phyloP scores from a whole-genome alignment of 2,888 invertebrate species.

The Andricus curvator region DNA sequence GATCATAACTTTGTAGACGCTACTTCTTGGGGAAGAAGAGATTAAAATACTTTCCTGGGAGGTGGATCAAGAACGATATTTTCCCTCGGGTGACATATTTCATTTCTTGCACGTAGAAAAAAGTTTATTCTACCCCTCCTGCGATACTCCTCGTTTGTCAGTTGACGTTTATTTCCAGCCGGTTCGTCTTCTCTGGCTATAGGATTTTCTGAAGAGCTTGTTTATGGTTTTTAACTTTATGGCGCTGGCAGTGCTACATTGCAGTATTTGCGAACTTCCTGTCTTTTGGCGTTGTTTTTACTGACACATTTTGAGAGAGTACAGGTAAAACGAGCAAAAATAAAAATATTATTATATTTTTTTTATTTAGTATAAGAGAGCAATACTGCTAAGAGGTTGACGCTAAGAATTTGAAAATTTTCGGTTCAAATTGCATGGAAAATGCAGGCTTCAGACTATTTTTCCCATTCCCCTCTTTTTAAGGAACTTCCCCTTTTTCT shows the following conservation, averaged over 20 bases:
- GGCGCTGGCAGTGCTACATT: not conserved
- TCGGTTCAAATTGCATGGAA: too few relatives aligned
- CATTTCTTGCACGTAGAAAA: constrained; percentile 40
- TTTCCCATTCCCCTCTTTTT: too few relatives aligned
- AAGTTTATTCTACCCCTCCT: constrained; percentile 5
- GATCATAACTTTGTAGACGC: not conserved
- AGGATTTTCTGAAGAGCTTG: constrained; percentile 30
- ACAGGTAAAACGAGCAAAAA: not conserved
- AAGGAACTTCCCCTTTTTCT: too few relatives aligned
- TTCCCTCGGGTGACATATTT: constrained; percentile 42
- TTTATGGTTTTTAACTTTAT: constrained; percentile 27
- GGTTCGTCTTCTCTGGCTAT: constrained; percentile 30
- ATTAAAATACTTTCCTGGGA: constrained; percentile 10
- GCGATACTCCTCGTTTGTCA: constrained; percentile 28
- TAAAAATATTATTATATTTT: not conserved
- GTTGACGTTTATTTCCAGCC: constrained; percentile 48
- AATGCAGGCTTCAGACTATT: too few relatives aligned
- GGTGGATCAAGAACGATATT: constrained; percentile 20
- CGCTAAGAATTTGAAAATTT: too few relatives aligned
- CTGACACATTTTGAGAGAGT: not conserved
- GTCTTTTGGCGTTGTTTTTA: constrained; percentile 11
- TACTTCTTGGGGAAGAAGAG: not conserved
- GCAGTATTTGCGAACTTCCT: constrained; percentile 26
- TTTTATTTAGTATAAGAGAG: not conserved
- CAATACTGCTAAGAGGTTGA: too few relatives aligned